These are phyloP conservation scores for Cebidichthys violaceus DNA, from an alignment of 2,113 vertebrate species.

Conservation along the genomic window DNA sequence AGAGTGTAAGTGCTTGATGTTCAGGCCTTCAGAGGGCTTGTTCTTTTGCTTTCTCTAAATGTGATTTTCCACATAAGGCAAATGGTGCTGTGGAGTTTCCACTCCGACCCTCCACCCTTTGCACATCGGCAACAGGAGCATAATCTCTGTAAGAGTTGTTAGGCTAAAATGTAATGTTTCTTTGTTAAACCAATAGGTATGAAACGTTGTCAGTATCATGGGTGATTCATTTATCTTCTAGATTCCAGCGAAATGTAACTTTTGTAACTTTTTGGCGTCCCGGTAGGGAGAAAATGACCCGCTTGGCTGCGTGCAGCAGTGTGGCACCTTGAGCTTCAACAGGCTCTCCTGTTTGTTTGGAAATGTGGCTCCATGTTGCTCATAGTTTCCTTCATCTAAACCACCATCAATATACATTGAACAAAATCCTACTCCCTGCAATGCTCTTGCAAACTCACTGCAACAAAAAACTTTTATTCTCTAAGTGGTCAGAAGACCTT, in stretches of 20 bases:
- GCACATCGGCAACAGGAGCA: background rate
- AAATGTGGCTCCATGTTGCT: conserved; percentile 65
- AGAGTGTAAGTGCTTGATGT: conserved; percentile 2
- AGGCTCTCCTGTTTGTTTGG: conserved; percentile 59
- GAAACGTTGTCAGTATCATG: background rate
- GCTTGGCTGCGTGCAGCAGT: conserved; percentile 51
- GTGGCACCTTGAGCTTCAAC: conserved; percentile 65
- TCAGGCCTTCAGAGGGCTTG: conserved; percentile 7
- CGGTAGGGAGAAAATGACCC: conserved; percentile 55
- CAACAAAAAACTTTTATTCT: background rate
- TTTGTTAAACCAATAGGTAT: conserved; percentile 20
- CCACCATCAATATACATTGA: conserved; percentile 28
- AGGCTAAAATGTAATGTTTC: background rate
- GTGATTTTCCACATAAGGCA: conserved; percentile 57
- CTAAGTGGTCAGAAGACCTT: conserved; percentile 6
- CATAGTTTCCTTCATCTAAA: conserved; percentile 65
- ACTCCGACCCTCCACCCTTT: conserved; percentile 30
- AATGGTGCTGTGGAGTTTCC: conserved; percentile 50
- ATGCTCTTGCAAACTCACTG: background rate
- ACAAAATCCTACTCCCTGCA: conserved; percentile 4
- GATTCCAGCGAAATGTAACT: conserved; percentile 8
- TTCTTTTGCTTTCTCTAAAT: conserved; percentile 28
- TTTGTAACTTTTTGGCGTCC: conserved; percentile 31
- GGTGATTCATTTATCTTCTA: conserved; percentile 1
- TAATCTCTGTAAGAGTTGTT: background rate